Evolutionary conservation across 2,113 vertebrate species (phyloP).

Genomic region (Pluvianellus socialis): DNA sequence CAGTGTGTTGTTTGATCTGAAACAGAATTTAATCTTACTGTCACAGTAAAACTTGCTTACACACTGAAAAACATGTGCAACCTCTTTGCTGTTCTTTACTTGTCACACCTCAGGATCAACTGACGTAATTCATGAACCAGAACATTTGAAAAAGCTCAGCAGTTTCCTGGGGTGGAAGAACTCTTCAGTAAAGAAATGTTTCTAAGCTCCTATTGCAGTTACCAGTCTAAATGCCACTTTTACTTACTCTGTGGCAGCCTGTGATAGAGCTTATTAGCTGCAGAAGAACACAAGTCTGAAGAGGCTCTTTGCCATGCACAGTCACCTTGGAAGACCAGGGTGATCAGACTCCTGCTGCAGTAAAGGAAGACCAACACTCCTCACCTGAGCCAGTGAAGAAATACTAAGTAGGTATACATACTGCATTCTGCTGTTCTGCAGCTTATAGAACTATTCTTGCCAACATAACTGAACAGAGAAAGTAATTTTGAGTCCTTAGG

Average conservation of each 20-base stretch:
- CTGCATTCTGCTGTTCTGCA: accelerated
- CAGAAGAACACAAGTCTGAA: background rate
- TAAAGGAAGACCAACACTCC: background rate
- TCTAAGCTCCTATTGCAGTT: background rate
- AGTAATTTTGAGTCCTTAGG: background rate
- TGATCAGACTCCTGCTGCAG: background rate
- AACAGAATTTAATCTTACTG: background rate
- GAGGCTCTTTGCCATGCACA: background rate
- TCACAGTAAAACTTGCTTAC: background rate
- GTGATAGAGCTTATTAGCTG: background rate
- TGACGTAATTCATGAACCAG: background rate
- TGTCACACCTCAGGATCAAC: background rate
- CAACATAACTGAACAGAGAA: background rate
- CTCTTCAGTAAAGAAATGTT: background rate
- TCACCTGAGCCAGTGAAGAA: background rate
- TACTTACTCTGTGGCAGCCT: background rate
- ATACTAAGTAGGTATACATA: accelerated
- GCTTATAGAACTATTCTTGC: background rate
- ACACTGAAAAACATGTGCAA: background rate
- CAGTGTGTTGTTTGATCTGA: background rate
- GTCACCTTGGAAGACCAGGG: background rate
- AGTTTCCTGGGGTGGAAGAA: background rate
- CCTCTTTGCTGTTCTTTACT: background rate
- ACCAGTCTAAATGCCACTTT: background rate
- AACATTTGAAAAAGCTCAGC: background rate